Evolutionary conservation across 2,113 vertebrate species (phyloP).

Genomic region (Galeopterus variegatus): DNA sequence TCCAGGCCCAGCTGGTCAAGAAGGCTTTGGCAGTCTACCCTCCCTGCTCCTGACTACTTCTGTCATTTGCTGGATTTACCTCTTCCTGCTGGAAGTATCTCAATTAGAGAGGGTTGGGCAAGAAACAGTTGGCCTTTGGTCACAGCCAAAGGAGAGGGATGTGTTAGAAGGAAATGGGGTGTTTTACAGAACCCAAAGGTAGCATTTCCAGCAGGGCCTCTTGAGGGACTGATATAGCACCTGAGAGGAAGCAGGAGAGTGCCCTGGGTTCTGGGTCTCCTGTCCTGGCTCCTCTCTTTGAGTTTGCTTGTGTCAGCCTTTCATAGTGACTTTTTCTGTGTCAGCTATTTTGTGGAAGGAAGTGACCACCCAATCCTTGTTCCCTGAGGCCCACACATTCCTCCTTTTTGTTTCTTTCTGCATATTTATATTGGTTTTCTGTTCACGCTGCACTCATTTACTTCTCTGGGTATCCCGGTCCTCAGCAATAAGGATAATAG

Average conservation of each 20-base stretch:
- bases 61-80: not conserved
- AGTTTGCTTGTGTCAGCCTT: not conserved
- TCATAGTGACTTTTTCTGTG: not conserved
- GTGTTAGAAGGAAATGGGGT: not conserved
- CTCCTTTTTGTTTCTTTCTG: accelerated
- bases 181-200: not conserved
- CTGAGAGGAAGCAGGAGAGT: not conserved
- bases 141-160: not conserved
- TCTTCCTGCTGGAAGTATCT: not conserved
- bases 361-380: not conserved
- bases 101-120: not conserved
- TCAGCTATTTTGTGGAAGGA: not conserved
- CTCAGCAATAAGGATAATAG: not conserved
- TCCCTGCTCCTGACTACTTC: too few species aligned
- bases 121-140: not conserved
- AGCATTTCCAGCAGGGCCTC: not conserved
- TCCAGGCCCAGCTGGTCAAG: not conserved
- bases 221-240: not conserved
- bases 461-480: not conserved
- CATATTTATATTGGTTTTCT: not conserved
- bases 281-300: not conserved
- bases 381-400: not conserved
- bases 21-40: not conserved
- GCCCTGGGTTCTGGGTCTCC: not conserved
- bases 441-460: not conserved